Evolutionary conservation across 2,888 invertebrate species (phyloP).

Genomic region (Caenorhabditis becei): DNA sequence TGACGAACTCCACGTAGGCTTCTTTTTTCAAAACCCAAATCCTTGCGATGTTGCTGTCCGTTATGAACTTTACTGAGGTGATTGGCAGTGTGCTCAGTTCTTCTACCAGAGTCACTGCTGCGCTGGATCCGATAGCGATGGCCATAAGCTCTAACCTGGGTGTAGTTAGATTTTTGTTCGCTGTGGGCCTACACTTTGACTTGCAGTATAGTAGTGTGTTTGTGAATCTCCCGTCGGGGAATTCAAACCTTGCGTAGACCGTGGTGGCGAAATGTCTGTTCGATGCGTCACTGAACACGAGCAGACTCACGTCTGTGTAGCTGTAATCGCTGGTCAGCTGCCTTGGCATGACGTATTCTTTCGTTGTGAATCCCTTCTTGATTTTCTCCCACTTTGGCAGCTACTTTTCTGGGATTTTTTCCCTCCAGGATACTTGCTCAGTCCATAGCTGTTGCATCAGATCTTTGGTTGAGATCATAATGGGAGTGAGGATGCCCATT

Average conservation of each 20-base stretch:
- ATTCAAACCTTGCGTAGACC: too few relatives aligned
- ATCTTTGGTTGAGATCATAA: conserved; percentile 15
- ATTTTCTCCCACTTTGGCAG: not conserved
- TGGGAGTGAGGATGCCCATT: conserved; percentile 28
- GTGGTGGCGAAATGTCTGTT: not conserved
- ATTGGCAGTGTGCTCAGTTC: not conserved
- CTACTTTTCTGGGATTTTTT: not conserved
- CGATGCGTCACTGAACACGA: conserved; percentile 35
- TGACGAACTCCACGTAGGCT: not conserved
- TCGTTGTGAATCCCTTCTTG: not conserved
- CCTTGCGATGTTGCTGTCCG: not conserved
- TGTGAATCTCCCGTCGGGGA: conserved; percentile 41
- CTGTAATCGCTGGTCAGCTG: not conserved
- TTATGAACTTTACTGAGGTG: not conserved
- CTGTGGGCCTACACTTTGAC: conserved; percentile 9
- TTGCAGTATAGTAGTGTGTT: conserved; percentile 2
- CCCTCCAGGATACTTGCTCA: conserved; percentile 26
- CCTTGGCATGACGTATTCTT: not conserved
- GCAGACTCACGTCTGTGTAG: not conserved
- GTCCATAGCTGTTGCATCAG: conserved; percentile 35
- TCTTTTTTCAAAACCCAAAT: conserved; percentile 9
- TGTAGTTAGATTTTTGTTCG: conserved; percentile 6
- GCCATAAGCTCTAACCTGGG: conserved; percentile 17
- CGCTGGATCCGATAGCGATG: not conserved
- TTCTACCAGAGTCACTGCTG: not conserved